phyloP scores from a whole-genome alignment of 2,888 invertebrate genomes.

The Plusia festucae region DNA sequence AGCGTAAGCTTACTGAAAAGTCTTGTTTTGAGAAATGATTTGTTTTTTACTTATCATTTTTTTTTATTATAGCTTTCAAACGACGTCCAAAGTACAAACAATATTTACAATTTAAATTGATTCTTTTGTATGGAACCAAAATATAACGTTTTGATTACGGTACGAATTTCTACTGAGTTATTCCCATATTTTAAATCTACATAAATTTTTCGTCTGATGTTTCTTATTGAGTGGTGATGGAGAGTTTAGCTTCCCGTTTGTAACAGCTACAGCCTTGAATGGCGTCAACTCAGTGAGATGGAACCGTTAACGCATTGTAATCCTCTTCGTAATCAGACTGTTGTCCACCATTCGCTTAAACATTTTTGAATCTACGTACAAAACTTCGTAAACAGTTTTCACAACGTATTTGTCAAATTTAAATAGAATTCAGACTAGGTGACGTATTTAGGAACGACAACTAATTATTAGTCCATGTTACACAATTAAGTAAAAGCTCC shows the following conservation, averaged over 20 bases:
- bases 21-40: conserved; percentile 11
- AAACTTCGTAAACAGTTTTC: neutral
- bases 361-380: neutral
- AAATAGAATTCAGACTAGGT: neutral
- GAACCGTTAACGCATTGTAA: neutral
- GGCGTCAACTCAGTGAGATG: conserved; percentile 1
- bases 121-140: neutral
- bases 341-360: too few species aligned
- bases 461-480: conserved; percentile 45
- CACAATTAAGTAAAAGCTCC: conserved; percentile 38
- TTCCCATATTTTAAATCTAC: conserved; percentile 1
- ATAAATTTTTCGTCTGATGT: neutral
- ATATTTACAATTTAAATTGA: neutral
- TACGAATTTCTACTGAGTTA: neutral
- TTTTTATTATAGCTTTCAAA: too few species aligned
- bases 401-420: neutral
- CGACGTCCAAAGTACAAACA: neutral
- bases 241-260: conserved; percentile 4
- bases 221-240: neutral
- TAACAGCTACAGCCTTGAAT: neutral
- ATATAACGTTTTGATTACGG: neutral
- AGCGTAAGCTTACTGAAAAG: neutral
- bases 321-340: neutral
- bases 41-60: neutral
- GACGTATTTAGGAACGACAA: neutral